Evolutionary conservation across 1,140 invertebrate genomes (phyloP), one percentile per base, ranked within the genome.

Genomic region (Drosophila pachea): DNA sequence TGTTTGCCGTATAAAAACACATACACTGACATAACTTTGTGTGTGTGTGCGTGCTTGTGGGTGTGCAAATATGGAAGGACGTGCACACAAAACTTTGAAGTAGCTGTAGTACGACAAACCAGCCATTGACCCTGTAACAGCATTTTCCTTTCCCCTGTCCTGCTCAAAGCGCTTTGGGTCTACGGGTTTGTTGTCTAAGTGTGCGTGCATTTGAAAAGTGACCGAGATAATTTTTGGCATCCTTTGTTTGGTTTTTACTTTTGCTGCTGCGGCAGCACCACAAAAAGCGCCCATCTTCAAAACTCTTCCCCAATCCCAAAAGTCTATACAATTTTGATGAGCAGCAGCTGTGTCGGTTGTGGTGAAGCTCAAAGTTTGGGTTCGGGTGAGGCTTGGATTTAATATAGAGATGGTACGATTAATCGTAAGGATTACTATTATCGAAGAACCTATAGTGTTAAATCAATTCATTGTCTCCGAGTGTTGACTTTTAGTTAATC

Each of bases 161-260:
- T 2, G 22, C 22, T 22, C 1, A 2, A 22, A 22, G 22, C 16
- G 8, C 9, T 22, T 9, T 29, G 45, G 45, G 45, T 36, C n/a
- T 40, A 3, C 14, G 40, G 29, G 35, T 40, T 38, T 68, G 35
- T 45, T 74, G 55, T 50, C 45, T 56, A 68, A 61, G 61, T 64
- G 78, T 73, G 82, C 79, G 76, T 83, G 78, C 83, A 79, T 83
- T 83, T 84, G 78, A 83, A 83, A 83, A 83, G 78, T 84, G 78
- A 83, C 78, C 78, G 76, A 83, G 79, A 83, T 83, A 84, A 83
- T 83, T 83, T 83, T 79, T 83, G 79, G 78, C 74, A 81, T 81
- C 74, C 78, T 81, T 81, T 81, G 78, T 81, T 81, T 81, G 78
- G 65, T 71, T 22, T 77, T 81, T 82, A 77, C 77, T 82, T 76